phyloP scores from a whole-genome alignment of 2,797 vertebrate genomes.

The Sus cebifrons region DNA sequence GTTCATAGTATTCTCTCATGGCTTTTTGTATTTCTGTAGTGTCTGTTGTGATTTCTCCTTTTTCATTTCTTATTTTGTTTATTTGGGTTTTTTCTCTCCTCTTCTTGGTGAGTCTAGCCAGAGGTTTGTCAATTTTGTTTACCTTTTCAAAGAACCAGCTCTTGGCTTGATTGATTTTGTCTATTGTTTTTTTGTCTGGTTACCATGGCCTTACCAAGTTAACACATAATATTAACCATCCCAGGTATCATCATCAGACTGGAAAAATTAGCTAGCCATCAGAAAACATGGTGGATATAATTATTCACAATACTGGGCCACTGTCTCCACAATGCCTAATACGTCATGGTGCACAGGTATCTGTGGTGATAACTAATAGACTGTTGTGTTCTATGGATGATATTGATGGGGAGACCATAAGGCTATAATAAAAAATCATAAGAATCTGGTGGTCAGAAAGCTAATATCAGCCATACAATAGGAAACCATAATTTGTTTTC shows the following conservation, averaged over 20 bases:
- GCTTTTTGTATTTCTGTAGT: too few species aligned
- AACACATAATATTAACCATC: not conserved
- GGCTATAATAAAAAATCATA: not conserved
- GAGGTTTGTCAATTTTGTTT: too few species aligned
- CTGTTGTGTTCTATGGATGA: not conserved
- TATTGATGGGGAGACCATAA: not conserved
- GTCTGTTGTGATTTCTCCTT: too few species aligned
- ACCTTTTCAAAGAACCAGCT: too few species aligned
- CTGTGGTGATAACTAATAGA: not conserved
- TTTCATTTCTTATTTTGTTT: too few species aligned
- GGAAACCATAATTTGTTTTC: not conserved
- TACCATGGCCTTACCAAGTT: not conserved
- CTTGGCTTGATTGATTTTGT: too few species aligned
- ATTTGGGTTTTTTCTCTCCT: too few species aligned
- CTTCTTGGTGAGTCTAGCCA: too few species aligned
- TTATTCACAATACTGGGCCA: not conserved
- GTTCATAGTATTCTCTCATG: too few species aligned
- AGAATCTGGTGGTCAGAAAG: not conserved
- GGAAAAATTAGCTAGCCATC: not conserved
- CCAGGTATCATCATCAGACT: not conserved
- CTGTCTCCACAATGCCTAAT: not conserved
- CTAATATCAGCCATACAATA: not conserved
- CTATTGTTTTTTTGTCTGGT: not conserved
- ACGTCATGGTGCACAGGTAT: not conserved
- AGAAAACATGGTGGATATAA: not conserved